These are phyloP conservation scores for Holacanthus passer DNA, from an alignment of 2,113 vertebrate species.

Conservation along the genomic window DNA sequence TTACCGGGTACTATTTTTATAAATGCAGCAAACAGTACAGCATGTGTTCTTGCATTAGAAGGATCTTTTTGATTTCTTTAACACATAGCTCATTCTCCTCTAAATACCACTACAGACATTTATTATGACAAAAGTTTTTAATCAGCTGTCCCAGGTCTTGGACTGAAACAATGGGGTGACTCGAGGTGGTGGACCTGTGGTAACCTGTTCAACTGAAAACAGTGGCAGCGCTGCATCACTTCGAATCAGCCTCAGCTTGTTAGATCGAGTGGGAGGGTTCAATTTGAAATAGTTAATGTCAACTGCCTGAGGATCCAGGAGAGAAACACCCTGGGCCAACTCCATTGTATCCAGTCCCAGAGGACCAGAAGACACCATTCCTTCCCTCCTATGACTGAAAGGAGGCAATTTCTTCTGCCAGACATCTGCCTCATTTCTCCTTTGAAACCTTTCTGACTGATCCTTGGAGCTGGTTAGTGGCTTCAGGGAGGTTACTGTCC, in stretches of 20 bases:
- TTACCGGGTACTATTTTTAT: background rate
- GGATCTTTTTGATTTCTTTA: background rate
- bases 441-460: background rate
- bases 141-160: conserved; percentile 9
- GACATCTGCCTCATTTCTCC: background rate
- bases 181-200: conserved; percentile 23
- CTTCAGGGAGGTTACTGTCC: background rate
- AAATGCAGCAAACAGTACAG: background rate
- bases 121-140: background rate
- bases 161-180: conserved; percentile 44
- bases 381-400: background rate
- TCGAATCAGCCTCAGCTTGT: conserved; percentile 44
- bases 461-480: conserved; percentile 18
- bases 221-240: conserved; percentile 27
- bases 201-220: conserved; percentile 53
- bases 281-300: background rate
- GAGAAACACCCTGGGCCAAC: conserved; percentile 79
- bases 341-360: conserved; percentile 68
- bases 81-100: background rate
- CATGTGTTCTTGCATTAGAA: background rate
- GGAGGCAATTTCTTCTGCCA: conserved; percentile 5
- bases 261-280: background rate
- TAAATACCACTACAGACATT: background rate
- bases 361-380: conserved; percentile 14
- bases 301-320: conserved; percentile 41